A percentile compares a stretch with the other conserved stretches of the same genome.
These are phyloP conservation scores for Pantherophis vulpinus DNA, from an alignment of 2,797 vertebrate species.

Conservation along the genomic window DNA sequence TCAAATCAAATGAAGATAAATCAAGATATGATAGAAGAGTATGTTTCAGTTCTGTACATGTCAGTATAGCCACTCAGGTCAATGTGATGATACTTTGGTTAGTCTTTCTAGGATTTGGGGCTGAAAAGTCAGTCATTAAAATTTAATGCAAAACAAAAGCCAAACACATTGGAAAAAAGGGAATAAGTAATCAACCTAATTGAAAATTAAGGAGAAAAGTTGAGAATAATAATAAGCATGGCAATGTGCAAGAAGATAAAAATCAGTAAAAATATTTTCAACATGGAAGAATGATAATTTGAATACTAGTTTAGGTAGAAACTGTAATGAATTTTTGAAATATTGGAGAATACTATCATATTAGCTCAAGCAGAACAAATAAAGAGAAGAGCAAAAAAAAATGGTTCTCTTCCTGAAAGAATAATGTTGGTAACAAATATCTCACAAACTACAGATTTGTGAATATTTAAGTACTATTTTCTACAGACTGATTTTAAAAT, in stretches of 20 bases:
- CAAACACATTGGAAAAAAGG: neutral
- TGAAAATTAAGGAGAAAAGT: neutral
- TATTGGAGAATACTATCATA: neutral
- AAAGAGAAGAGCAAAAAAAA: neutral
- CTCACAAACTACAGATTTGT: neutral
- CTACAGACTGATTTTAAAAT: neutral
- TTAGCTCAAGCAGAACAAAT: neutral
- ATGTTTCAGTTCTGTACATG: neutral
- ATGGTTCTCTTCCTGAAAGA: neutral
- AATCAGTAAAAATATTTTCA: neutral
- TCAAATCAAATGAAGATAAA: neutral
- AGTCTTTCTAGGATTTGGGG: neutral
- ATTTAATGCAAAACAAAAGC: neutral
- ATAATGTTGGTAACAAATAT: neutral
- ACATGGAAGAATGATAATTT: neutral
- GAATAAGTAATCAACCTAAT: neutral
- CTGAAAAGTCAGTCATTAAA: neutral
- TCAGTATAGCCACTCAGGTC: neutral
- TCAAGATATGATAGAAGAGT: neutral
- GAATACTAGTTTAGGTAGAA: neutral
- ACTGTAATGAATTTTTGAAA: neutral
- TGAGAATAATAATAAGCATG: neutral
- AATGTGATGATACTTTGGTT: neutral
- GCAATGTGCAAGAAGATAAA: neutral
- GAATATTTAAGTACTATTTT: neutral